phyloP scores from a whole-genome alignment of 1,140 invertebrate genomes.

The Zaprionus camerounensis region DNA sequence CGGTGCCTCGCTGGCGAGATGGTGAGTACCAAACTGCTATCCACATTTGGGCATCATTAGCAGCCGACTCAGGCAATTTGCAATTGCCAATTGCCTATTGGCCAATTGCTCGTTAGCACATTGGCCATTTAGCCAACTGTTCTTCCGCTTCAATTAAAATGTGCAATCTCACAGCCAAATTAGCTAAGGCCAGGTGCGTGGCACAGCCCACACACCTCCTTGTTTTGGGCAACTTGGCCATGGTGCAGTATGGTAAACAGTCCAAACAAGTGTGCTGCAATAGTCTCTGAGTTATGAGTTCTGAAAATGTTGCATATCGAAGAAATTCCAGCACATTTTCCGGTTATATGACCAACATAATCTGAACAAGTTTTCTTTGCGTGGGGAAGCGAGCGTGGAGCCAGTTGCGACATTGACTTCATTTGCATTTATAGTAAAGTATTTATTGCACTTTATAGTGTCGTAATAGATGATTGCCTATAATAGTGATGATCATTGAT shows the following conservation, averaged over 20 bases:
- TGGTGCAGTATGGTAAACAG: neutral
- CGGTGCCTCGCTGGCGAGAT: slow-evolving; percentile 90
- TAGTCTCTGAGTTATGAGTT: neutral
- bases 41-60: slow-evolving; percentile 61
- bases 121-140: slow-evolving; percentile 1
- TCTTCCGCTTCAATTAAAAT: neutral
- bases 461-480: neutral
- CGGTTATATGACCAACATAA: neutral
- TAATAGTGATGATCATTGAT: neutral
- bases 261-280: neutral
- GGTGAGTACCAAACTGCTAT: slow-evolving; percentile 81
- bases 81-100: neutral
- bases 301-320: neutral
- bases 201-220: too few relatives aligned
- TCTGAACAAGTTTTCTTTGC: neutral
- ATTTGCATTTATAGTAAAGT: neutral
- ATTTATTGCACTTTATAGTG: neutral
- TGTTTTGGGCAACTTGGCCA: too few relatives aligned
- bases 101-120: neutral
- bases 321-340: neutral
- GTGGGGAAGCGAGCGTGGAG: neutral
- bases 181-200: neutral
- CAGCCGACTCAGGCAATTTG: neutral
- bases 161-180: neutral
- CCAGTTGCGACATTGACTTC: neutral